Evolutionary conservation across 1,140 invertebrate genomes (phyloP).

Genomic region (Megathymus violae): DNA sequence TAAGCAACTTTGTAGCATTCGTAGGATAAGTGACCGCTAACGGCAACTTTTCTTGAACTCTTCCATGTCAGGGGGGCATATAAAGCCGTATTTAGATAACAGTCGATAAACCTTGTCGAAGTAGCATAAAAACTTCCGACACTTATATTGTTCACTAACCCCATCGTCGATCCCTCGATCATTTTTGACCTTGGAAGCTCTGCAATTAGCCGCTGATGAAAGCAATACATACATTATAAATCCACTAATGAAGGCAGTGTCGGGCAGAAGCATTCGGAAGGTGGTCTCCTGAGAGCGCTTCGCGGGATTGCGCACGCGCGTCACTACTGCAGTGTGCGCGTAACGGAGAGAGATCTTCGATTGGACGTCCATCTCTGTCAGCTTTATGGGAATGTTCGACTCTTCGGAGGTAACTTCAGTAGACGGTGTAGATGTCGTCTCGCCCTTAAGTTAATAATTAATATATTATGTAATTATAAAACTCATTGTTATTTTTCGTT

Average conservation of each 20-base stretch:
- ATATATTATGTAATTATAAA: neutral
- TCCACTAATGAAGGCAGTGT: conserved; percentile 87
- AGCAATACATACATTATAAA: conserved; percentile 85
- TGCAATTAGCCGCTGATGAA: too few species aligned
- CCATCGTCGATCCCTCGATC: too few species aligned
- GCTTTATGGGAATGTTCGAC: conserved; percentile 55
- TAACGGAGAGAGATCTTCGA: conserved; percentile 85
- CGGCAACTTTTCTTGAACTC: too few species aligned
- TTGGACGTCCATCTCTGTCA: conserved; percentile 82
- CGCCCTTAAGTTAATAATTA: conserved; percentile 6
- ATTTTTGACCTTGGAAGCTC: too few species aligned
- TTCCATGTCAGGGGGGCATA: too few species aligned
- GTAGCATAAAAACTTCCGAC: too few species aligned
- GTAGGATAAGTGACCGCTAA: too few species aligned
- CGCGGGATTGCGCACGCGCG: conserved; percentile 85
- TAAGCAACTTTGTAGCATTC: too few species aligned
- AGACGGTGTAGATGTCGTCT: conserved; percentile 6
- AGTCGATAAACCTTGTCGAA: too few species aligned
- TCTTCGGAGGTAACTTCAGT: conserved; percentile 45
- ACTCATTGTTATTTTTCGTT: too few species aligned
- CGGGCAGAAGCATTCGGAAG: conserved; percentile 86
- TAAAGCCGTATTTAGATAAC: too few species aligned
- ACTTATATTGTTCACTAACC: too few species aligned
- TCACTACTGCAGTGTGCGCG: conserved; percentile 85
- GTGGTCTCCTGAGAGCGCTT: conserved; percentile 84